Evolutionary conservation across 1,140 invertebrate genomes (phyloP), one percentile per base, ranked within the genome.

Genomic region (Hylyphantes graminicola): DNA sequence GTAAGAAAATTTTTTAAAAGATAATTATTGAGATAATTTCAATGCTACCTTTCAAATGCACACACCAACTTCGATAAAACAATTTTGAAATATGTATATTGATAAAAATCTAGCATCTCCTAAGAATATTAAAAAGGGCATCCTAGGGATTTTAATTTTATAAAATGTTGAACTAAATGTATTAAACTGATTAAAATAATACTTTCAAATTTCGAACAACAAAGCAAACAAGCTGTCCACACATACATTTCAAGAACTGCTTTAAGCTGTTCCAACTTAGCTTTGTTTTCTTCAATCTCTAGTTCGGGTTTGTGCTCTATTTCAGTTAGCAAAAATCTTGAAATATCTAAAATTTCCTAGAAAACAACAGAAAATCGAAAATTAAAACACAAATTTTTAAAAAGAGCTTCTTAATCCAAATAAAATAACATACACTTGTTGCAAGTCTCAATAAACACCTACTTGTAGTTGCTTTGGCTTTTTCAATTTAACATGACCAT

Each of bases 181-280:
- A 35, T 35, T 35, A 35, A 35, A 35, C 35, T 35, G 35, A 5
- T 35, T 35, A 35, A 2, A 35, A 35, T 35, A 35, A 35, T 35
- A 35, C 35, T 35, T 35, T 35, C 5, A 35, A 35, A 35, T 35
- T 35, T 5, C 35, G 1, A 35, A 35, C 35, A 35, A 35, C 2
- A 35, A 35, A 35, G 35, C 35, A 35, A 35, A 35, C 35, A 35
- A 35, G 35, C 35, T 35, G 35, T 35, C 35, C 35, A 8, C 21
- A 91, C 92, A 91, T 91, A 98, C 98, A 99, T 99, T 93, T 99
- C 98, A 10, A 99, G 91, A 64, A 99, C 98, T 88, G 96, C 95
- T 90, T 99, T 99, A 0, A 99, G 92, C 89, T 99, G 98, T 89
- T 99, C 97, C 78, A 99, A 90, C 91, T 99, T 99, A 21, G 96